Evolutionary conservation across 2,113 vertebrate species (phyloP), one percentile per base, ranked within the genome.

Genomic region (Paraplagusia blochii): DNA sequence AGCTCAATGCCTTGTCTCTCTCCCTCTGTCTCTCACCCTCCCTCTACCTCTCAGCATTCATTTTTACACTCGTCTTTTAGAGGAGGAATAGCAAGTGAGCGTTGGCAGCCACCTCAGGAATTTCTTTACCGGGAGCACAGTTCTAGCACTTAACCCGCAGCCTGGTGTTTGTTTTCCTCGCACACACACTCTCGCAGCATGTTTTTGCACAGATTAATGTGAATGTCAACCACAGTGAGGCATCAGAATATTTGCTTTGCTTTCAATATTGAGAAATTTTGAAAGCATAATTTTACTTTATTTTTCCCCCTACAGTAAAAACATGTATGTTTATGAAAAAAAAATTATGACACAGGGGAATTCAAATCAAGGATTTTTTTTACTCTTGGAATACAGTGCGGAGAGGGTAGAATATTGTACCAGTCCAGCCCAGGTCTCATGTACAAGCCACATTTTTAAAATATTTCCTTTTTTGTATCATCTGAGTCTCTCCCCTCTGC

Each of bases 101-200:
- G 17, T 84, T 86, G 80, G 82, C 81, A 77, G 76, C 53, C 50
- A 47, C 72, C 74, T 80, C 70, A 83, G 84, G 80, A 89, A 83
- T 86, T 82, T 86, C n/a, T 82, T 83, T 52, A 80, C 84, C 58
- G 44, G 72, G 75, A 81, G 81, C 74, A 62, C 73, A 85, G 77
- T 76, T 70, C 40, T 68, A 80, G 55, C 81, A 78, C 77, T 85
- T 87, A 81, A 85, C 83, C 82, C 81, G 77, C 69, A 82, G 54
- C 64, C 67, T 58, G 53, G 49, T 79, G 79, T 85, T 81, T 79
- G 73, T 87, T 85, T 84, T 79, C 72, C 63, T 35, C n/a, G n/a
- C 68, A 53, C 66, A 66, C 69, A 59, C 51, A 44, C 75, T 45
- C 47, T 49, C 55, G 43, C 44, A 39, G 19, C 55, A 58, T 58